Base-by-base conservation (phyloP, 2,888 invertebrate species). In the Eurois occulta region DNA sequence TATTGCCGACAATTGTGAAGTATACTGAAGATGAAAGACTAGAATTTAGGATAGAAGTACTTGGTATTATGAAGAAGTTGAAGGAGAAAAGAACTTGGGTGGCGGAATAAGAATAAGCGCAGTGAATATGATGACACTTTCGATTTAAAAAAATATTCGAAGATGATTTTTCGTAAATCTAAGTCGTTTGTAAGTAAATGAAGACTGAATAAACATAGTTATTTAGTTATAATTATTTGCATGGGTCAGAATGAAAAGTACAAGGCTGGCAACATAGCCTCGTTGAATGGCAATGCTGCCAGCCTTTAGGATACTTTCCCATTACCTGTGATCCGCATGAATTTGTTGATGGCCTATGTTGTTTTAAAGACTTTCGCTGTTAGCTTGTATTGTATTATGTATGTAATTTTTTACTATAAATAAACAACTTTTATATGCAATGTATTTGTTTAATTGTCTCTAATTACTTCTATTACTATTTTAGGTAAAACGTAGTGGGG, bases 21-120 rank as follows among this genome's bases (percentile, higher is more conserved):
- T 96, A 96, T 81, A 93, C 87, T 76, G 95, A 96, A 80, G 95
- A 96, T 76, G 96, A 96, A 80, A 90, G 95, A 73, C 79, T 96
- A 8, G 95, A 96, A 81, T 96, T 96, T 62, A 92, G 96, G 67
- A 94, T 96, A 68, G 95, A 95, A 81, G 96, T 96, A 0, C 87
- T 96, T 41, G 91, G 92, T 11, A 89, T 95, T 0, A 96, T 96
- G 96, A 95, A 94, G 84, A 93, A 88, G 68, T 94, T 96, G 28
- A 95, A 92, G 52, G 93, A 95, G 11, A 94, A 94, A 55, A 92
- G 93, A 75, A 92, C 91, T 75, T 94, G 93, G 93, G 73, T 78
- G 46, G 81, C 77, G 7, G 87, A 88, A 64, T 68, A 76, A 38
- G 43, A 58, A 8, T 18, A 41, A 35, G 58, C 24, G 6, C n/a